Base-by-base conservation (phyloP, 2,113 vertebrate genomes). In the Gambusia affinis region DNA sequence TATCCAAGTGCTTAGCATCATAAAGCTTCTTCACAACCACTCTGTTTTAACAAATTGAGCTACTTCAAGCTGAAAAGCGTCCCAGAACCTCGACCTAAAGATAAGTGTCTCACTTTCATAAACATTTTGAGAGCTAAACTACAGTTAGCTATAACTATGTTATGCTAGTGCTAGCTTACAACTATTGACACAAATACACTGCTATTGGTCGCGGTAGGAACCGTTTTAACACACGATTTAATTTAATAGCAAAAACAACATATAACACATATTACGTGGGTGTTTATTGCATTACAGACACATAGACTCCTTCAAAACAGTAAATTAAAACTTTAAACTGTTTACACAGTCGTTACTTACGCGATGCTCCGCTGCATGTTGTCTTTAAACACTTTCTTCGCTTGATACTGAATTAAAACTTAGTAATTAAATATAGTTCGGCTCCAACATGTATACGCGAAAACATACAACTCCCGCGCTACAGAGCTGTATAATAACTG, bases 301-400 rank as follows among this genome's bases (percentile, higher is more conserved):
- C 47, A 15, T 28, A 33, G 24, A 68, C 28, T 29, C 19, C 12
- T 0, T 70, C 79, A 17, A 19, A 10, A 3, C 4, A 24, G 61
- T 30, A 47, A 37, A 51, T 1, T 3, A 1, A 61, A 64, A 39
- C 4, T 57, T 42, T 6, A 1, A 0, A 15, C 1, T 6, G 6
- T 3, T 12, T 24, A 35, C 8, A 3, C 44, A 14, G 4, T 8
- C 3, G 7, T 14, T 61, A 93, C 94, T 94, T 67, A 95, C 94
- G 94, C 91, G 64, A 95, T 95, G 79, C 94, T 94, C 54, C 94
- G 90, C 88, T 95, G 94, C 94, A 95, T 95, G 74, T 64, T 91
- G 75, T 22, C 60, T 28, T 63, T 2, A 4, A 54, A 62, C 19
- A 65, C 12, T 63, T 39, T 61, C 24, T 78, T 75, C n/a, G 27